phyloP scores from a whole-genome alignment of 2,797 vertebrate genomes.

The Argyrosomus regius region DNA sequence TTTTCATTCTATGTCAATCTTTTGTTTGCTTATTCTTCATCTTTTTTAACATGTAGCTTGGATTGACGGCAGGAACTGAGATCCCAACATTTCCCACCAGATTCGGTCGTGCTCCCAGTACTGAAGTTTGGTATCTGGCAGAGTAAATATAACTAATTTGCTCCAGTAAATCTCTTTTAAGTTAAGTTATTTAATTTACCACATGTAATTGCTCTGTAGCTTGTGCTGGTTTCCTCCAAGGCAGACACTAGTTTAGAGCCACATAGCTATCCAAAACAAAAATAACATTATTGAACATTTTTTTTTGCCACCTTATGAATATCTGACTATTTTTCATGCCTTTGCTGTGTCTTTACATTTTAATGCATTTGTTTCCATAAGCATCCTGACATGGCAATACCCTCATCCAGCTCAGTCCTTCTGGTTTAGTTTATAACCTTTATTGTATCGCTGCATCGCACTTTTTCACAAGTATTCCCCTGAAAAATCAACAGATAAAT shows the following conservation, averaged over 20 bases:
- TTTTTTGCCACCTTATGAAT: background rate
- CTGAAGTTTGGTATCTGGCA: background rate
- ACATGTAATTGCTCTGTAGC: slow-evolving; percentile 21
- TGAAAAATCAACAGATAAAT: slow-evolving; percentile 18
- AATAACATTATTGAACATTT: slow-evolving; percentile 6
- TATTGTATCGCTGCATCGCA: background rate
- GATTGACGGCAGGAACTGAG: background rate
- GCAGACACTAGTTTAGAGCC: slow-evolving; percentile 16
- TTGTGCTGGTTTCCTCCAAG: slow-evolving; percentile 35
- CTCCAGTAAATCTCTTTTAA: slow-evolving; percentile 13
- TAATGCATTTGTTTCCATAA: background rate
- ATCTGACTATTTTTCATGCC: background rate
- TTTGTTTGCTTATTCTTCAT: background rate
- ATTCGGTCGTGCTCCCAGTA: background rate
- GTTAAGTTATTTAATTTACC: background rate
- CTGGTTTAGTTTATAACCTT: background rate
- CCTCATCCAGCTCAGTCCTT: background rate
- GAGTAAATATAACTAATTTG: background rate
- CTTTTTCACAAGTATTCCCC: background rate
- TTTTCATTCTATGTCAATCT: background rate
- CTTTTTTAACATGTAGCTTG: background rate
- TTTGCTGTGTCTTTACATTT: slow-evolving; percentile 1
- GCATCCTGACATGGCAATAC: background rate
- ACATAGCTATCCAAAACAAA: slow-evolving; percentile 24
- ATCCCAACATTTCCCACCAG: background rate